phyloP scores from a whole-genome alignment of 2,888 invertebrate species.

The Acanthoscelides obtectus region DNA sequence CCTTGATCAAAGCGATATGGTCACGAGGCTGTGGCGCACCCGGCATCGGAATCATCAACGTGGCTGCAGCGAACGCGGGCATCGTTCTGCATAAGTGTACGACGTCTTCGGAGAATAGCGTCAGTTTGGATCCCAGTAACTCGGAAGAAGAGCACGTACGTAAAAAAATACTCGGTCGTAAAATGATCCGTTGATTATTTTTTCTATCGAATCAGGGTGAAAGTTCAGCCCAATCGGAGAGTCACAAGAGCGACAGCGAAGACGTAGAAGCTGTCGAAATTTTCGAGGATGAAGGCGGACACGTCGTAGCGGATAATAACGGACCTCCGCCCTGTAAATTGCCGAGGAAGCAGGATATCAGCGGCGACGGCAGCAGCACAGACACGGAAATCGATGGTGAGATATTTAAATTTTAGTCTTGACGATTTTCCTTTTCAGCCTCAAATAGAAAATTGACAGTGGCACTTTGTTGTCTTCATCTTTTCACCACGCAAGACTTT shows the following conservation, averaged over 20 bases:
- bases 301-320: slow-evolving; percentile 44
- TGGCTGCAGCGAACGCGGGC: slow-evolving; percentile 47
- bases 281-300: slow-evolving; percentile 47
- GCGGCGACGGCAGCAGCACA: slow-evolving; percentile 37
- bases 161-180: slow-evolving; percentile 4
- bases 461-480: too few relatives aligned
- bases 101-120: slow-evolving; percentile 74
- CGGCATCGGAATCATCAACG: slow-evolving; percentile 44
- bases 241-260: slow-evolving; percentile 50
- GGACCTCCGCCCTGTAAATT: slow-evolving; percentile 54
- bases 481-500: too few relatives aligned
- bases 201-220: slow-evolving; percentile 51
- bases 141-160: slow-evolving; percentile 67
- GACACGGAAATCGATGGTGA: slow-evolving; percentile 41
- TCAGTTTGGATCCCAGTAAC: slow-evolving; percentile 75
- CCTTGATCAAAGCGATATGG: slow-evolving; percentile 88
- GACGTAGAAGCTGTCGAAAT: slow-evolving; percentile 48
- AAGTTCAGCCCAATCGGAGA: slow-evolving; percentile 53
- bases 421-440: too few relatives aligned
- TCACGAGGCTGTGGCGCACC: slow-evolving; percentile 61
- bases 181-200: neutral
- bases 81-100: slow-evolving; percentile 51
- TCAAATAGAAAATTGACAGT: too few relatives aligned
- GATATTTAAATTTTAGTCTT: too few relatives aligned
- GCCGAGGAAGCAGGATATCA: slow-evolving; percentile 37